Base-by-base conservation (phyloP, 2,888 invertebrate genomes). In the Lamellibrachia columna region DNA sequence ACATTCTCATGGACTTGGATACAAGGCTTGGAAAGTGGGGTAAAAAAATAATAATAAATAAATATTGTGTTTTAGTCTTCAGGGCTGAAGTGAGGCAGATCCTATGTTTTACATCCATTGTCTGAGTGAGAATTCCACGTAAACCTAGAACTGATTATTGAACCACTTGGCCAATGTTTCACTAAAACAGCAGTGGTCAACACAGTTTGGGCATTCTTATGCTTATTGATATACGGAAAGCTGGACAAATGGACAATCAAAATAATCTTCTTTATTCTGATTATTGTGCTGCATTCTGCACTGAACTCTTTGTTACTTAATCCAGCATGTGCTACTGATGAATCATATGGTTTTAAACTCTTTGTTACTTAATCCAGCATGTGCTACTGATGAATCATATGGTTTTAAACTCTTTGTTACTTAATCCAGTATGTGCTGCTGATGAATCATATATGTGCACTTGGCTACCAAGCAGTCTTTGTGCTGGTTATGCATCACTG, bases 231-330 rank as follows among this genome's bases (percentile, higher is more conserved):
- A 58, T 40, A 75, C 75, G n/a, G 75, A 75, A 75, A 15, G 15
- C 15, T 3, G 75, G n/a, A 75, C 15, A 75, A 15, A 6, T 75
- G 0, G 75, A 22, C 75, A 15, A 22, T 22, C 75, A 75, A 15
- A 6, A 75, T 75, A 75, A 22, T 15, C 75, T 22, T 60, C 22
- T 15, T 75, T 75, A 22, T 15, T 75, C 75, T 22, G 6, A 2
- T 22, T 75, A 75, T n/a, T 75, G 22, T 75, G 75, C 15, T 75
- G 75, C n/a, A n/a, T 75, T 1, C 75, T 75, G 75, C 75, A 75
- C 75, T 75, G n/a, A 75, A 15, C 75, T n/a, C 75, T 75, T 75
- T 22, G 75, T 75, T 75, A 75, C 75, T 75, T 75, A 75, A 75
- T 75, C 75, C 22, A 6, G 22, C 2, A 6, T 15, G 40, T 40